Base-by-base conservation (phyloP, 1,140 invertebrate genomes). In the Drosophila hydei region DNA sequence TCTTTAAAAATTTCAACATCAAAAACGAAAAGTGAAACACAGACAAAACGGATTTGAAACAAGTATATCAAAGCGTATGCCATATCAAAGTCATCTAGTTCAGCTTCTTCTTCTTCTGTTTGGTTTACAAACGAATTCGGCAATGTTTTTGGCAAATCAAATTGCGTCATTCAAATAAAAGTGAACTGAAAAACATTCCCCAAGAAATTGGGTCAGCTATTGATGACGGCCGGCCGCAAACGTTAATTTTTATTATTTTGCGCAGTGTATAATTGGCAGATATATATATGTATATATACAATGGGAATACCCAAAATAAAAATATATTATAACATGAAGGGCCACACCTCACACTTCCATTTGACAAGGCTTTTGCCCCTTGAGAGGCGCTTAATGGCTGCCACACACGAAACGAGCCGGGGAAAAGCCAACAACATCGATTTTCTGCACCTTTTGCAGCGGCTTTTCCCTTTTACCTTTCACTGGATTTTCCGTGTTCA, bases 391-490 rank as follows among this genome's bases (percentile, higher is more conserved):
- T 75, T 73, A 76, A 76, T 76, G 70, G 25, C 56, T 11, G 33
- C 42, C 42, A 59, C 30, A 65, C 74, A 77, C 74, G 71, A 62
- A 47, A 74, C 51, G 54, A 25, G 50, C 14, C 47, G 3, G 43
- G 19, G 54, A 74, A 76, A 77, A 67, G 40, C 59, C 52, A 68
- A 40, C 52, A 75, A 61, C 79, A 84, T 85, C 76, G 81, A 87
- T 80, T 74, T 77, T 75, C 64, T 74, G 27, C 55, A 54, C 62
- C 72, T 60, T 73, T 72, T 58, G 12, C 11, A 51, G 30, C 38
- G 25, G 11, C 30, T 67, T 72, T 74, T 40, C 38, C 55, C 38
- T 42, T 14, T 55, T 55, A 12, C 45, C 16, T 72, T 78, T 75
- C 42, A 60, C 30, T 47, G 59, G 60, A 42, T 42, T 81, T 80